Base-by-base conservation (phyloP, 2,888 invertebrate genomes). In the Desoria tigrina region DNA sequence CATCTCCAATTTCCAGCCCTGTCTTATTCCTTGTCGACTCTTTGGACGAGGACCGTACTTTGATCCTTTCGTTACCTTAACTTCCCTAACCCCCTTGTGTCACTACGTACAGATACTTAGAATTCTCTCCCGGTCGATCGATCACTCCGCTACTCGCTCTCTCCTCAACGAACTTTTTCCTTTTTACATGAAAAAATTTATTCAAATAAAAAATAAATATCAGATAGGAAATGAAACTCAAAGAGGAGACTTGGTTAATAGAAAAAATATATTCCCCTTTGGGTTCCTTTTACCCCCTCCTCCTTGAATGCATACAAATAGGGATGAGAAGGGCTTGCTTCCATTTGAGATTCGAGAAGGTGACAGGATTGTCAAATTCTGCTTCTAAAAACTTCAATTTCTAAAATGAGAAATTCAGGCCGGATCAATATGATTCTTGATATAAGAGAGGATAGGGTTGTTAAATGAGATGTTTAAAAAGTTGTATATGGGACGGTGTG, bases 1-100 rank as follows among this genome's bases (percentile, higher is more conserved):
- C 71, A 66, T 66, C 71, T 71, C 68, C 71, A 71, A 71, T 71
- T 68, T 71, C 68, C 64, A 69, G 63, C 63, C 55, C 66, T 63
- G 55, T 37, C 51, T 39, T 51, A 23, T 18, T 32, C 32, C 32
- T 32, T 45, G 45, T 18, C 45, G 45, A 45, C 16, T 23, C 24
- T 14, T 9, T 26, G 4, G 23, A 51, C 26, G 28, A 27, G 54
- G 7, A 27, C 57, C 57, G 62, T 61, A 65, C 66, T 69, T 69
- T 69, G 69, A 69, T 69, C 69, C 66, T 66, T 63, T 65, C 58
- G 65, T 63, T 69, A 65, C 68, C 68, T 65, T 53, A 65, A 69
- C 64, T 62, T 65, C 57, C 39, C 55, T 65, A 65, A 65, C 61
- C 69, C 58, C 60, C 61, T 53, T 56, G 51, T 45, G 53, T 65